Conservation (phyloP, 2,888 invertebrate species). For the Stictocephala bisonia region DNA sequence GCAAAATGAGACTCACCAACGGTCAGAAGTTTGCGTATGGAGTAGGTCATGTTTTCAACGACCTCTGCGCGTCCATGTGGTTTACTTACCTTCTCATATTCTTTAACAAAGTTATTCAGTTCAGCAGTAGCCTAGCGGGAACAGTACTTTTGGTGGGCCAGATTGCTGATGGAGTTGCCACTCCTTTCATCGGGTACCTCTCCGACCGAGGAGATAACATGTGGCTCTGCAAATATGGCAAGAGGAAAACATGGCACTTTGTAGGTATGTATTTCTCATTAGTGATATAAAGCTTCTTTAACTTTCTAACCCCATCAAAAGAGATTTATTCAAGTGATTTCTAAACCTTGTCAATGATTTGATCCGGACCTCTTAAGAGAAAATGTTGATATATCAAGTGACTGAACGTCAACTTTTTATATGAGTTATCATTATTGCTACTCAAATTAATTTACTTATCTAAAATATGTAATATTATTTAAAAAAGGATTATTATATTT, state of each 20-base stretch:
- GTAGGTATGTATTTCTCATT: constrained; percentile 64
- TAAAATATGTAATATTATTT: too few species aligned
- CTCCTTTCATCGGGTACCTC: constrained; percentile 86
- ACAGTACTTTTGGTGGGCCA: constrained; percentile 80
- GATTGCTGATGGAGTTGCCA: constrained; percentile 71
- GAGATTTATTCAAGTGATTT: too few species aligned
- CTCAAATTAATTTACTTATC: too few species aligned
- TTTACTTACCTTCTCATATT: constrained; percentile 91
- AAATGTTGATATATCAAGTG: too few species aligned
- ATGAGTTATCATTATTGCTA: too few species aligned
- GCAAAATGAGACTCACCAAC: constrained; percentile 23
- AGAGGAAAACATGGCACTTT: constrained; percentile 58
- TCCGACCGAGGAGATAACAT: constrained; percentile 69
- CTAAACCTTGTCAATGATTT: too few species aligned
- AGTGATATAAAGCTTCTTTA: too few species aligned
- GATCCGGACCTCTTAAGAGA: too few species aligned
- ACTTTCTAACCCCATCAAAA: too few species aligned
- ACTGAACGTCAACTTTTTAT: too few species aligned
- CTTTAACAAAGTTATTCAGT: constrained; percentile 70
- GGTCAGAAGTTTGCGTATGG: constrained; percentile 70
- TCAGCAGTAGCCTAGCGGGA: constrained; percentile 63
- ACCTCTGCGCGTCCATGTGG: constrained; percentile 94
- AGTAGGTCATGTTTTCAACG: constrained; percentile 90
- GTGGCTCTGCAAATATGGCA: constrained; percentile 50
- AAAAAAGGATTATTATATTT: too few species aligned